A percentile compares a stretch with the other conserved stretches of the same genome.
phyloP scores from a whole-genome alignment of 92 coral and sea anemone genomes.

The Zoanthus gigantus region DNA sequence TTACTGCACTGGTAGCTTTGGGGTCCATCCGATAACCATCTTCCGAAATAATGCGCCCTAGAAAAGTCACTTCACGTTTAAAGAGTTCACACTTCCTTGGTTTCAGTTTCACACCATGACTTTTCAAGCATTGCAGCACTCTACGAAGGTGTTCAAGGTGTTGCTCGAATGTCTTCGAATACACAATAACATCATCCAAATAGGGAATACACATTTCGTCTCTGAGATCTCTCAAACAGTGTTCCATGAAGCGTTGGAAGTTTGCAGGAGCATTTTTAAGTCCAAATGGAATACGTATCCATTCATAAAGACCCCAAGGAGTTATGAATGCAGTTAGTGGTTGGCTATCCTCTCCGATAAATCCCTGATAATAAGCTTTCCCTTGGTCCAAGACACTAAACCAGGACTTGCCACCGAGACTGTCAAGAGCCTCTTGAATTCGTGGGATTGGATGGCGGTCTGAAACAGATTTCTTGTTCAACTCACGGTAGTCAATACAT shows the following conservation, averaged over 20 bases:
- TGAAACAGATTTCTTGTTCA: conserved; percentile 14
- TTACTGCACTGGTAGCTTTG: conserved; percentile 52
- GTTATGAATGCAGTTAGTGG: conserved; percentile 58
- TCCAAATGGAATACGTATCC: conserved; percentile 62
- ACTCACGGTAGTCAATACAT: conserved; percentile 23
- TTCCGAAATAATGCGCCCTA: conserved; percentile 55
- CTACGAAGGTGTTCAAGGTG: conserved; percentile 64
- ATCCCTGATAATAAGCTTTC: conserved; percentile 61
- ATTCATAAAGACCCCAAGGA: conserved; percentile 68
- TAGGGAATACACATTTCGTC: conserved; percentile 66
- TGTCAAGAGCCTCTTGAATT: conserved; percentile 56
- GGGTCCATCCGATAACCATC: conserved; percentile 59
- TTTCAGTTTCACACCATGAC: conserved; percentile 61
- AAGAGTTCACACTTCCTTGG: conserved; percentile 61
- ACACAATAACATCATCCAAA: conserved; percentile 63
- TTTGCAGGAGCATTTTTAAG: conserved; percentile 63
- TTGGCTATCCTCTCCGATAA: conserved; percentile 50
- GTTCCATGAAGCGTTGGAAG: conserved; percentile 60
- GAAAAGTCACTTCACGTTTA: conserved; percentile 60
- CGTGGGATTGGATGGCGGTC: conserved; percentile 57
- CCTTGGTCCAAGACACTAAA: conserved; percentile 65
- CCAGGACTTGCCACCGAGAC: conserved; percentile 61
- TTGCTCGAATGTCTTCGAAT: conserved; percentile 50
- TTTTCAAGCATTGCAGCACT: conserved; percentile 57
- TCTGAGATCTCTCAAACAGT: conserved; percentile 50